Conservation (phyloP, 2,888 invertebrate genomes). For the Epinotia nisella region DNA sequence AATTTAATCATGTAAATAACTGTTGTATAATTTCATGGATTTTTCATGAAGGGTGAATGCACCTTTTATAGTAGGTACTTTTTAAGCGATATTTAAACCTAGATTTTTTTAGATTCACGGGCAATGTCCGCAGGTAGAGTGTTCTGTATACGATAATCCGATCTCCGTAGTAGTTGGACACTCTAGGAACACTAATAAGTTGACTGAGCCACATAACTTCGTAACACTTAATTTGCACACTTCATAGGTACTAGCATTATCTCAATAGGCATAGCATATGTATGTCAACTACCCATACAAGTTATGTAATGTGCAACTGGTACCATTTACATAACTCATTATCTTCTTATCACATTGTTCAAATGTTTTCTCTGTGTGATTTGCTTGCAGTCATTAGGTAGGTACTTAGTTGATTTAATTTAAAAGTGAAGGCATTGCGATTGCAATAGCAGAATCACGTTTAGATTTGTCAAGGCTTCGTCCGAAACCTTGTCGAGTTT, state of each 20-base stretch:
- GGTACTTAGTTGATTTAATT: neutral
- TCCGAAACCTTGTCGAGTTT: neutral
- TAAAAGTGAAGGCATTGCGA: neutral
- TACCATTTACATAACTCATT: constrained; percentile 7
- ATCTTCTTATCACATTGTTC: constrained; percentile 32
- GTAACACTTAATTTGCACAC: neutral
- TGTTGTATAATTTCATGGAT: too few relatives aligned
- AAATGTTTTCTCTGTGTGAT: constrained; percentile 21
- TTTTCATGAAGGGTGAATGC: too few relatives aligned
- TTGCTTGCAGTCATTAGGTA: constrained; percentile 15
- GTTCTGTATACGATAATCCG: too few relatives aligned
- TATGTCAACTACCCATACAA: neutral
- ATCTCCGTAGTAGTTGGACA: too few relatives aligned
- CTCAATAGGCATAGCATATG: neutral
- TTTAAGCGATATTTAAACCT: too few relatives aligned
- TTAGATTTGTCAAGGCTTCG: constrained; percentile 8
- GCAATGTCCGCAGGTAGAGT: too few relatives aligned
- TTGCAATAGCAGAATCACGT: neutral
- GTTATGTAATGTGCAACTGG: constrained; percentile 10
- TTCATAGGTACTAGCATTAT: neutral
- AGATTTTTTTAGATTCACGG: too few relatives aligned
- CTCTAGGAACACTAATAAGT: too few relatives aligned
- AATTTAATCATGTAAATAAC: too few relatives aligned
- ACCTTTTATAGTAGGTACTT: too few relatives aligned
- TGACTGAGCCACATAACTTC: too few relatives aligned